Base-by-base conservation (phyloP, 2,888 invertebrate species). In the Himalopsyche kuldschensis region DNA sequence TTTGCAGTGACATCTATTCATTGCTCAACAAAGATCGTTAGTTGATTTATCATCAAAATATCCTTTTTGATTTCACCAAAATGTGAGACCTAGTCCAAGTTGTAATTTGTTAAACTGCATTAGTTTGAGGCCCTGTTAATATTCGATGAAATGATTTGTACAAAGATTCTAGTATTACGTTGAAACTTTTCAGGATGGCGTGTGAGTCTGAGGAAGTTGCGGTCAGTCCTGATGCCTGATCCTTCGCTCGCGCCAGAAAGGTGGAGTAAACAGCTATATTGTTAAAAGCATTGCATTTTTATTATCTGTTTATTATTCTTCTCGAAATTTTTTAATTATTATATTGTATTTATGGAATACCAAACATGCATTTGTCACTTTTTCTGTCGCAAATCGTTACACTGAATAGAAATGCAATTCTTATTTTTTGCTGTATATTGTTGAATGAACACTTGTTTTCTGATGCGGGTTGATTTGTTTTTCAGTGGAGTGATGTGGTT, bases 191-290 rank as follows among this genome's bases (percentile, higher is more conserved):
- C 84, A 84, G 84, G 84, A 63, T 31, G 55, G 69, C 69, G 69
- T 27, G 30, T 69, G 69, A 69, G 27, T 30, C 69, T 5, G 69
- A 30, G 4, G 75, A 55, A 78, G 78, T 17, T 69, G 78, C 78
- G 27, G 81, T 81, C 20, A 75, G 27, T 75, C 55, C 79, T 20
- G 69, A 69, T 27, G 69, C 47, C 69, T 20, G 79, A 47, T 75
- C 77, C 80, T 79, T 75, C 31, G 81, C 78, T 76, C 30, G 55
- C 63, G 32, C 82, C 80, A 27, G 46, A 82, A 84, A 84, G 84
- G 84, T 84, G 84, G 84, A 84, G 84, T 84, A 84, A 79, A 82
- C 48, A 46, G 80, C 76, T 47, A 41, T 82, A 47, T 75, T 84
- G 80, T 48, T 80, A 63, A 32, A 48, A 82, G 78, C 81, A 35